Evolutionary conservation across 2,797 vertebrate genomes (phyloP).

Genomic region (Brachyrhaphis roseni): DNA sequence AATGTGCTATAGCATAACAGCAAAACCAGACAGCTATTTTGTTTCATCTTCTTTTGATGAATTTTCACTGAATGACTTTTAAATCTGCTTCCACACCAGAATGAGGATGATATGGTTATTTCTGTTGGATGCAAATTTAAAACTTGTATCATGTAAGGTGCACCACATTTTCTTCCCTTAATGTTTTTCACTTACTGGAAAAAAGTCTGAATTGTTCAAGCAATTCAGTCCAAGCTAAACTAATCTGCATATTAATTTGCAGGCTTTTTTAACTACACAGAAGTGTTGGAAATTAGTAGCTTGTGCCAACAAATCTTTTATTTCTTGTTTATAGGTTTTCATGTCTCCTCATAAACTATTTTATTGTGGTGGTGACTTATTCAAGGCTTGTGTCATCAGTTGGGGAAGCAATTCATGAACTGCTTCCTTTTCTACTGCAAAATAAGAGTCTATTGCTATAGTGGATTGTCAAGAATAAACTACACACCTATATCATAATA

Average conservation of each 20-base stretch:
- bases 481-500: background rate
- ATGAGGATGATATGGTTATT: background rate
- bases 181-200: background rate
- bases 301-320: background rate
- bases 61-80: background rate
- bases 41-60: background rate
- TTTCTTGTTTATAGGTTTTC: background rate
- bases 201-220: background rate
- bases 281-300: background rate
- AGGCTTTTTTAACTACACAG: background rate
- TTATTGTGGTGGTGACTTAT: background rate
- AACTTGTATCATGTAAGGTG: background rate
- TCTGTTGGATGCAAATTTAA: background rate
- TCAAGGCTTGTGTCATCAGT: background rate
- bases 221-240: background rate
- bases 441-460: background rate
- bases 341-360: background rate
- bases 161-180: background rate
- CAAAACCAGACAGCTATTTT: background rate
- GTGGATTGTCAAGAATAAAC: background rate
- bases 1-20: background rate
- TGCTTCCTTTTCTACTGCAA: background rate
- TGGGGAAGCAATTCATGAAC: background rate
- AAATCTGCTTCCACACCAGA: background rate
- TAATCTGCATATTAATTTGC: background rate